A percentile compares a stretch with the other conserved stretches of the same genome.
Conservation (phyloP, 2,113 vertebrate genomes). For the Genyomyrus donnyi region DNA sequence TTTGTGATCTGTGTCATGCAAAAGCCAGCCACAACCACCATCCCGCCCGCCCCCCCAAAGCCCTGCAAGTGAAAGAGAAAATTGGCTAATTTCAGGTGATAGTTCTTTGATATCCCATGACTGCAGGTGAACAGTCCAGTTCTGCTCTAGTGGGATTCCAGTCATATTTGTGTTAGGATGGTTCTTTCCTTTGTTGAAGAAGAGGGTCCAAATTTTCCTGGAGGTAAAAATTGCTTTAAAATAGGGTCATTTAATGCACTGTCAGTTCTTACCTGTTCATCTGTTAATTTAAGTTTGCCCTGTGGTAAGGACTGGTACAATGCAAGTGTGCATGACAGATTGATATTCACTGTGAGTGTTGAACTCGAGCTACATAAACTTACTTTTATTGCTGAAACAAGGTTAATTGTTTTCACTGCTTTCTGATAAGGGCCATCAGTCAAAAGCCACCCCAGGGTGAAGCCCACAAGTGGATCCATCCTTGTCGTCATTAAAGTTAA, state of each 20-base stretch:
- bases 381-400: background rate
- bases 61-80: background rate
- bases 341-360: background rate
- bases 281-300: background rate
- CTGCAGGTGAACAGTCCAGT: background rate
- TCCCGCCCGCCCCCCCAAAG: background rate
- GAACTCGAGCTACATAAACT: background rate
- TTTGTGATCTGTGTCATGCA: slow-evolving; percentile 20
- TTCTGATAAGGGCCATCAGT: background rate
- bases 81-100: slow-evolving; percentile 9
- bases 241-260: background rate
- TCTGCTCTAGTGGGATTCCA: background rate
- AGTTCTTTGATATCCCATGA: slow-evolving; percentile 6
- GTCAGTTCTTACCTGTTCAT: background rate
- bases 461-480: background rate
- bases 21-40: slow-evolving; percentile 9
- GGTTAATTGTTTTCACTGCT: background rate
- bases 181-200: slow-evolving; percentile 4
- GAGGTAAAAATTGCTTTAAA: background rate
- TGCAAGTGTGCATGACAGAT: background rate
- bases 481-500: background rate
- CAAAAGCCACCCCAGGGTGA: background rate
- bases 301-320: background rate
- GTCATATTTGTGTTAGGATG: background rate
- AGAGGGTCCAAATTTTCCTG: background rate